Evolutionary conservation across 2,113 vertebrate species (phyloP), one percentile per base, ranked within the genome.

Genomic region (Notothenia coriiceps): DNA sequence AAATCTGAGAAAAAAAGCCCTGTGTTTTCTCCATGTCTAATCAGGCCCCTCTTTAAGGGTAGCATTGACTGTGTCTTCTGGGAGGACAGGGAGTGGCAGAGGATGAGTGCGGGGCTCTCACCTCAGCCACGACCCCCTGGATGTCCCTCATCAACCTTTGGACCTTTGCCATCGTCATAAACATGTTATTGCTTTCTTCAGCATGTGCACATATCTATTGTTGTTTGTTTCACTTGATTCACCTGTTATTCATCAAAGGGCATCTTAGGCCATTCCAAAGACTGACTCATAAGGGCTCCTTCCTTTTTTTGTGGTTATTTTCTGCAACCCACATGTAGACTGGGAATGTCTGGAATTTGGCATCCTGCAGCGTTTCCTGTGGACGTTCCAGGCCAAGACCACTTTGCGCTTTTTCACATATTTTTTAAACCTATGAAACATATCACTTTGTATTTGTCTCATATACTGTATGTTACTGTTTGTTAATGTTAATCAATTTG

Each of bases 201-300:
- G 12, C 77, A 70, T 56, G 55, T 79, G 75, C 86, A 86, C 81
- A 79, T 63, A 78, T 77, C 62, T 80, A 29, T 60, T 54, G 60
- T 20, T 61, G 5, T 78, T 2, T 74, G 6, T 75, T 55, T 60
- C 57, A 50, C 40, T 75, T 11, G 18, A n/a, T 71, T 81, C 50
- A 68, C 57, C 59, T 47, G 17, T 79, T 50, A 47, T 52, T 69
- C 25, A 57, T 64, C 15, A 85, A 72, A 79, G 49, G 73, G 51
- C 69, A 66, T 75, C n/a, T 74, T 71, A 17, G 61, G n/a, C 46
- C 2, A 83, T 81, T 88, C 85, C 89, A 88, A 87, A 91, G 86
- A 90, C 75, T 66, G 69, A 35, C 63, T 89, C 77, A 79, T 72
- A 65, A 88, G 68, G 55, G 55, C 75, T 72, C 66, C 74, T 40